phyloP scores from a whole-genome alignment of 2,888 invertebrate species.

The Timema podura region DNA sequence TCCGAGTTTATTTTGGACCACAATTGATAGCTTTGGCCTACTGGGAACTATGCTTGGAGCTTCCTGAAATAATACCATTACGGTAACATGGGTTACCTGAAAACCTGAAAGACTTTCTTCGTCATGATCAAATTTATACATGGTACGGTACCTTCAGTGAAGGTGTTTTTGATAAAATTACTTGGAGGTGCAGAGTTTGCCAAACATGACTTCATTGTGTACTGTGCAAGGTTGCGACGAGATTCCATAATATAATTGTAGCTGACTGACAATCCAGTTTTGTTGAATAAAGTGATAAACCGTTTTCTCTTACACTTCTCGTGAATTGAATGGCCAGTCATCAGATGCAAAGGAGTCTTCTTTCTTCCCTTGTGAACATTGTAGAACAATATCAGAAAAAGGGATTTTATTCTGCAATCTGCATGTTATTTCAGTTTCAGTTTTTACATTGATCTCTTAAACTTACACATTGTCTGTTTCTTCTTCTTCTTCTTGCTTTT shows the following conservation, averaged over 20 bases:
- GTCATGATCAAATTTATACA: not conserved
- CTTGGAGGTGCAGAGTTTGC: not conserved
- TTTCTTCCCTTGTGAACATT: not conserved
- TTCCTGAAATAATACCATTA: not conserved
- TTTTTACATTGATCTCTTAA: not conserved
- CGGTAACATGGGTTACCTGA: not conserved
- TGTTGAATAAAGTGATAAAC: not conserved
- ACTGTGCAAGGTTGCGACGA: not conserved
- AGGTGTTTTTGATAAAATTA: not conserved
- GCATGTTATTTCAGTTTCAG: not conserved
- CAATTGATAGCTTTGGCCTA: not conserved
- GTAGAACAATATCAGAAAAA: not conserved
- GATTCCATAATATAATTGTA: not conserved
- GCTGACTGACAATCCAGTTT: not conserved
- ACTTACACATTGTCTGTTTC: too few species aligned
- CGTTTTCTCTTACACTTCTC: not conserved
- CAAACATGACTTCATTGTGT: not conserved
- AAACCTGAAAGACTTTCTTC: not conserved
- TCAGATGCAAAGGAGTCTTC: conserved; percentile 1
- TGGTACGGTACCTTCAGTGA: not conserved
- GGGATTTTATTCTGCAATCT: not conserved
- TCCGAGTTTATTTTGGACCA: not conserved
- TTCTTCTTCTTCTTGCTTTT: too few species aligned
- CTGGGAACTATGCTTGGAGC: not conserved
- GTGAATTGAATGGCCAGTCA: conserved; percentile 2